These are phyloP conservation scores for Panzeria rudis DNA, from an alignment of 2,888 invertebrate species.

Conservation along the genomic window DNA sequence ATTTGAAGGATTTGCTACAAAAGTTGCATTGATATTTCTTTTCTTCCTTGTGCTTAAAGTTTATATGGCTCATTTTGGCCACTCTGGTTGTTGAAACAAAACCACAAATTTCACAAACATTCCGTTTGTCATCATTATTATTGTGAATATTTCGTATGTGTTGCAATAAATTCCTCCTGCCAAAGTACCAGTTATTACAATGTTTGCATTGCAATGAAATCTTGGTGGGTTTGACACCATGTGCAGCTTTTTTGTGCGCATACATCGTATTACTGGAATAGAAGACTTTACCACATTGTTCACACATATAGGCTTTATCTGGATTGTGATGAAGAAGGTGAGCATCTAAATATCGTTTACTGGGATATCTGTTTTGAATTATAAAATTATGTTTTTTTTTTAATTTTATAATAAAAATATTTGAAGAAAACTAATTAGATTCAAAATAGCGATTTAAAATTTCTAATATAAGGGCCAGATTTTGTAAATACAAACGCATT, in stretches of 20 bases:
- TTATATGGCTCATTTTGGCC: slow-evolving; percentile 61
- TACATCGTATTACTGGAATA: slow-evolving; percentile 27
- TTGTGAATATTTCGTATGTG: slow-evolving; percentile 63
- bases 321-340: slow-evolving; percentile 63
- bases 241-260: slow-evolving; percentile 50
- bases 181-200: slow-evolving; percentile 59
- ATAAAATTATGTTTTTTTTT: slow-evolving; percentile 3
- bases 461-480: too few relatives aligned
- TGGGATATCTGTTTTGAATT: slow-evolving; percentile 48
- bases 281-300: slow-evolving; percentile 60
- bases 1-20: slow-evolving; percentile 65
- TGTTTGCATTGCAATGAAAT: slow-evolving; percentile 45
- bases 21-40: slow-evolving; percentile 69
- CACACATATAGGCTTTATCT: slow-evolving; percentile 50
- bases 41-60: slow-evolving; percentile 67
- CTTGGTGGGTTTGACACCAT: slow-evolving; percentile 46
- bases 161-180: slow-evolving; percentile 18
- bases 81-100: slow-evolving; percentile 63
- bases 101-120: slow-evolving; percentile 67
- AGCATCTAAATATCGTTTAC: slow-evolving; percentile 28
- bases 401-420: not conserved
- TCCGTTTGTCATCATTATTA: slow-evolving; percentile 42
- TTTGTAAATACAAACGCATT: too few relatives aligned
- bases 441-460: too few relatives aligned
- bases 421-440: too few relatives aligned